Base-by-base conservation (phyloP, 2,797 vertebrate genomes). In the Pelodytes ibericus region DNA sequence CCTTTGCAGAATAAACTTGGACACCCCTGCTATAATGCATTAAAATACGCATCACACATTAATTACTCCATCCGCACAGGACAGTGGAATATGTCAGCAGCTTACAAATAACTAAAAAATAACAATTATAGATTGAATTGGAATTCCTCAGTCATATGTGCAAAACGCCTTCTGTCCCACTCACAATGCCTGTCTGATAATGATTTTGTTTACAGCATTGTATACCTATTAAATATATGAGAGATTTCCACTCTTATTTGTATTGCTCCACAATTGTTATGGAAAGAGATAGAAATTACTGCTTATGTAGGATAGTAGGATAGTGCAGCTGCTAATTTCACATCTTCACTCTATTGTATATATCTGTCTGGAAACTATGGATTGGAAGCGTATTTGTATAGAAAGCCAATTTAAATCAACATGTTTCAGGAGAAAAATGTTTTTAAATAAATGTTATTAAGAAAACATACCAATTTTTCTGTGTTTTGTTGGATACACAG, bases 201-300 rank as follows among this genome's bases (percentile, higher is more conserved):
- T 51, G 27, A 20, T 9, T 31, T 22, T 56, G 29, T 53, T 15
- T 69, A 33, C 22, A 22, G 49, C 49, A 10, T 36, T 8, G 66
- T 29, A 25, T 33, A 31, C 20, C 26, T 29, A 27, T 47, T 66
- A 30, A 29, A 66, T 51, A n/a, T n/a, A 7, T 53, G n/a, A 8
- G 20, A 56, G 13, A 69, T 53, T 18, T 30, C 51, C 51, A 13
- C 10, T 33, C 4, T 56, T 69, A 69, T 69, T 22, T 51, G 15
- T 31, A 51, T 51, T 20, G 29, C 20, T 36, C 29, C 47, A 7
- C 41, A 56, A 33, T 69, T 69, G 66, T 69, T 56, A 69, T 16
- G 4, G 47, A 69, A 49, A 67, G 49, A 44, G 18, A 44, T 30
- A 44, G 13, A 26, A 49, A 53, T 53, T 22, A 16, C 15, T 13